Percentiles rank a stretch among this genome's conserved stretches.
Conservation (phyloP, 2,113 vertebrate genomes). For the Microcebus ravelobensis region DNA sequence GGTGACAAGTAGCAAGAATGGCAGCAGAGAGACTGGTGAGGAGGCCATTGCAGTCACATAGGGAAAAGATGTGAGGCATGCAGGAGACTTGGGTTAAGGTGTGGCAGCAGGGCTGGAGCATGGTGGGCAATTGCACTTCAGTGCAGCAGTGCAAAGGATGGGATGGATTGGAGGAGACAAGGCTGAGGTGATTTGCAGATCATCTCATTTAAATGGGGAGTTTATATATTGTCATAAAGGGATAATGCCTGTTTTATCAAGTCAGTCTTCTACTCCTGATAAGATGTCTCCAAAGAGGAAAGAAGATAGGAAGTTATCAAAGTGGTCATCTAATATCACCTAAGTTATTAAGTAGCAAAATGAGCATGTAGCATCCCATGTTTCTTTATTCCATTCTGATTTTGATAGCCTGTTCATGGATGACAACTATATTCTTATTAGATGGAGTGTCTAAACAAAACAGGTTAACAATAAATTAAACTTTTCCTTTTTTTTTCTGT, state of each 20-base stretch:
- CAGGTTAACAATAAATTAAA: conserved; percentile 21
- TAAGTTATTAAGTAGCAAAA: not conserved
- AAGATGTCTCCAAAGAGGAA: not conserved
- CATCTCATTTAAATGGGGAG: not conserved
- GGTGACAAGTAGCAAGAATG: not conserved
- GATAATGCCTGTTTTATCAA: not conserved
- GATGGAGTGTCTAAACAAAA: not conserved
- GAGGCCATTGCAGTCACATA: not conserved
- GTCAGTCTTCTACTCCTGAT: not conserved
- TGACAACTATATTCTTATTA: not conserved
- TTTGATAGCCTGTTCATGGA: conserved; percentile 14
- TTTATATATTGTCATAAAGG: not conserved
- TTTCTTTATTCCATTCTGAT: not conserved
- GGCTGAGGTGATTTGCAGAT: not conserved
- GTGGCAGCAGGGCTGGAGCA: not conserved
- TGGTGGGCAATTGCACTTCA: rapidly evolving
- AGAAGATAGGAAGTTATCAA: not conserved
- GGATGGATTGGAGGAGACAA: not conserved
- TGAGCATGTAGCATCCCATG: not conserved
- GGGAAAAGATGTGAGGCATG: not conserved
- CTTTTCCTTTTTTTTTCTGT: not conserved
- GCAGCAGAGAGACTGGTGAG: not conserved
- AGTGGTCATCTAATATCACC: not conserved
- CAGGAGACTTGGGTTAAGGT: not conserved
- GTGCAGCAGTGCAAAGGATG: not conserved